Evolutionary conservation across 1,140 invertebrate species (phyloP).

Genomic region (Ectropis grisescens): DNA sequence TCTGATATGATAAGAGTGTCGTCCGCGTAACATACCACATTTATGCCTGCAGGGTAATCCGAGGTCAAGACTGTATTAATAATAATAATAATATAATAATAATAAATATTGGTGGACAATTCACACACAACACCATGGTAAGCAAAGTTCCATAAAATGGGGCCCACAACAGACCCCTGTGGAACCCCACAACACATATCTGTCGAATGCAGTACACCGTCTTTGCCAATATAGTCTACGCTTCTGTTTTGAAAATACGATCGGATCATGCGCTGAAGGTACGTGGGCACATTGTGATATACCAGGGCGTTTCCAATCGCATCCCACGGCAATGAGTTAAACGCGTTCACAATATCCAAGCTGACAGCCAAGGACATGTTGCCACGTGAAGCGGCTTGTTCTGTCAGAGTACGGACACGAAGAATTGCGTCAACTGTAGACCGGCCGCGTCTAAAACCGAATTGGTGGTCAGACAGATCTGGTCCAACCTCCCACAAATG

Average conservation of each 20-base stretch:
- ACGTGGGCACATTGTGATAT: slow-evolving; percentile 2
- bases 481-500: slow-evolving; percentile 7
- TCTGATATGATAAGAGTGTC: slow-evolving; percentile 12
- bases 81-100: too few species aligned
- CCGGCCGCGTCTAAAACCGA: slow-evolving; percentile 16
- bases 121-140: too few species aligned
- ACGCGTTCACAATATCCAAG: slow-evolving; percentile 14
- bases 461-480: slow-evolving; percentile 15
- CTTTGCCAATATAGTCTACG: neutral
- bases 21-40: slow-evolving; percentile 1
- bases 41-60: too few species aligned
- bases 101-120: too few species aligned
- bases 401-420: neutral
- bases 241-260: slow-evolving; percentile 5
- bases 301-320: slow-evolving; percentile 2
- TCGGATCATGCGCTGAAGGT: slow-evolving; percentile 1
- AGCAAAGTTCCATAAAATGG: slow-evolving; percentile 11
- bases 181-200: slow-evolving; percentile 9
- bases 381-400: neutral
- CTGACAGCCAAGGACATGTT: slow-evolving; percentile 5
- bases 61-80: slow-evolving; percentile 5
- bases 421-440: slow-evolving; percentile 24
- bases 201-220: neutral
- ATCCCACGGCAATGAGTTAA: slow-evolving; percentile 11
- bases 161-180: slow-evolving; percentile 4